Conservation (phyloP, 2,888 invertebrate genomes). For the Lissocephala sabroskyi region DNA sequence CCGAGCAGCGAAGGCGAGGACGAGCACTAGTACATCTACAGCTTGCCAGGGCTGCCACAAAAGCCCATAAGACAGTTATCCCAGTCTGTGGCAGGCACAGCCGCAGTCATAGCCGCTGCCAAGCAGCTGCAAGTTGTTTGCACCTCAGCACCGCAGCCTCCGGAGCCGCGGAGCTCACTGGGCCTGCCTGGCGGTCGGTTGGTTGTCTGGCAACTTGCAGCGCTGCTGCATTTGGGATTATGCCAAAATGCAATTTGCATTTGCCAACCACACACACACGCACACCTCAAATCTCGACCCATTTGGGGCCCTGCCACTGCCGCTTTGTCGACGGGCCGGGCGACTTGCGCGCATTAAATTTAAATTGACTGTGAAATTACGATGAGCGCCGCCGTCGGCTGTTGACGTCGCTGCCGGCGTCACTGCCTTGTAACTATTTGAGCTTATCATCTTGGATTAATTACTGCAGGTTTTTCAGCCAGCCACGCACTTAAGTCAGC, state of each 20-base stretch:
- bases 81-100: constrained; percentile 23
- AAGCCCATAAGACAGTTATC: background rate
- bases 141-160: too few species aligned
- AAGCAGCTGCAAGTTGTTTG: constrained; percentile 39
- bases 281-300: background rate
- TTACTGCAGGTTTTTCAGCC: constrained; percentile 6
- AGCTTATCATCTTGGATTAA: constrained; percentile 7
- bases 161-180: too few species aligned
- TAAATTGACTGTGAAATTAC: constrained; percentile 65
- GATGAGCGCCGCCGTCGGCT: too few species aligned
- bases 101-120: constrained; percentile 4
- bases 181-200: too few species aligned
- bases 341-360: constrained; percentile 55
- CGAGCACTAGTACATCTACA: background rate
- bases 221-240: constrained; percentile 50
- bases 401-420: background rate
- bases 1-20: background rate
- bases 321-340: constrained; percentile 4
- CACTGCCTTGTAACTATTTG: constrained; percentile 2
- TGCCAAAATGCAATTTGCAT: constrained; percentile 63
- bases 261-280: constrained; percentile 38
- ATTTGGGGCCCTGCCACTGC: background rate
- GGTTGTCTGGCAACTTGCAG: too few species aligned
- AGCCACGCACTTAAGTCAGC: background rate
- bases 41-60: too few species aligned